A percentile compares a stretch with the other conserved stretches of the same genome.
These are phyloP conservation scores for Rhinella marina DNA, from an alignment of 2,797 vertebrate genomes.

Conservation along the genomic window DNA sequence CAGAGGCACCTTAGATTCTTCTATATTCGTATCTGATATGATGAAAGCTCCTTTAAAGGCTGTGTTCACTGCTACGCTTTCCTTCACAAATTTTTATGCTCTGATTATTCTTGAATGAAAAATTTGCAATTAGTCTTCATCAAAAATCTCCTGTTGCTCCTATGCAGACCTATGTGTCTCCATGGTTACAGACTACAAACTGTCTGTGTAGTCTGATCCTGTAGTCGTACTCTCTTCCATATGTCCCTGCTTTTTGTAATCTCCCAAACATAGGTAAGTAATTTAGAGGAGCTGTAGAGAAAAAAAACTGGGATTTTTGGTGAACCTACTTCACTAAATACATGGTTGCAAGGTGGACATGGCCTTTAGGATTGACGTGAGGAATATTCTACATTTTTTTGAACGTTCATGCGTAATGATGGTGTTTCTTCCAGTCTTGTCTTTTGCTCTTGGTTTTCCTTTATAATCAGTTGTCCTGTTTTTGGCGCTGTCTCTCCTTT, in stretches of 20 bases:
- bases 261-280: not conserved
- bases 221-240: not conserved
- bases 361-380: not conserved
- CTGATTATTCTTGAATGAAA: too few relatives aligned
- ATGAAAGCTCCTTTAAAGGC: too few relatives aligned
- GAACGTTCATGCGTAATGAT: not conserved
- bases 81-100: too few relatives aligned
- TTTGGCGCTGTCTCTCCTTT: slow-evolving; percentile 8
- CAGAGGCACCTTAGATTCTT: not conserved
- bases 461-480: not conserved
- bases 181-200: not conserved
- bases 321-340: not conserved
- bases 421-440: not conserved
- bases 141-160: not conserved
- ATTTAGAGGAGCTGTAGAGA: not conserved
- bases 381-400: not conserved
- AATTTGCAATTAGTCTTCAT: too few relatives aligned
- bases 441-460: not conserved
- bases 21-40: too few relatives aligned
- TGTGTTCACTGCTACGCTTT: too few relatives aligned
- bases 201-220: too few relatives aligned
- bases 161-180: not conserved
- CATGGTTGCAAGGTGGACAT: not conserved
- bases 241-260: not conserved
- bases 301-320: not conserved